Evolutionary conservation across 2,888 invertebrate species (phyloP), one percentile per base, ranked within the genome.

Genomic region (Scaptomyza tumidula): DNA sequence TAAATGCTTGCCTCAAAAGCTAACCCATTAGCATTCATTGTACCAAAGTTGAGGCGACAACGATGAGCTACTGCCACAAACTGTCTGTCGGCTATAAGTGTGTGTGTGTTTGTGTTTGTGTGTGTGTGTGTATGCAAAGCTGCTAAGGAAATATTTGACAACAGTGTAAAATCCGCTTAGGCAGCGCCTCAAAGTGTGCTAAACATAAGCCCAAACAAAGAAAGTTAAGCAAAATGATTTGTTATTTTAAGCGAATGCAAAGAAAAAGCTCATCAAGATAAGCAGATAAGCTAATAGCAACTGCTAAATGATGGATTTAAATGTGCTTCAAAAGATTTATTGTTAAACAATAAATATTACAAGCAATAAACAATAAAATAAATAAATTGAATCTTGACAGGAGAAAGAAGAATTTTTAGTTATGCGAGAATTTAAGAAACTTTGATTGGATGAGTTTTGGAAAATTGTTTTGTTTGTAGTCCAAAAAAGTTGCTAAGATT

Each of bases 1-100:
- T 76, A 75, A 74, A 68, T 39, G 43, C 46, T 66, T 59, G 62
- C 66, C 71, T 75, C 69, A 75, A 69, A 80, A 49, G 70, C 53
- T 64, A 70, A 64, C 57, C 75, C 62, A 75, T 87, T 81, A 69
- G 69, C 71, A 78, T 80, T 84, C 81, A 84, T 81, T 86, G 72
- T 72, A 52, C 58, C 60, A 71, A 65, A 81, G 75, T 70, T 73
- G 80, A 72, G 75, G 71, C 62, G 63, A 46, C 45, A 59, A 44
- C 48, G 61, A 61, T 61, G 71, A 69, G 67, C 61, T 60, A 75
- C 48, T 59, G 43, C 60, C 39, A 44, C 24, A 37, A 10, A 3
- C 29, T 57, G 19, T 35, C 33, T 46, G 14, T 46, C 14, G 35
- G 37, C 31, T 43, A 16, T 37, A 29, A 9, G 29, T 24, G 6